Evolutionary conservation across 2,888 invertebrate genomes (phyloP).

Genomic region (Apeira syringaria): DNA sequence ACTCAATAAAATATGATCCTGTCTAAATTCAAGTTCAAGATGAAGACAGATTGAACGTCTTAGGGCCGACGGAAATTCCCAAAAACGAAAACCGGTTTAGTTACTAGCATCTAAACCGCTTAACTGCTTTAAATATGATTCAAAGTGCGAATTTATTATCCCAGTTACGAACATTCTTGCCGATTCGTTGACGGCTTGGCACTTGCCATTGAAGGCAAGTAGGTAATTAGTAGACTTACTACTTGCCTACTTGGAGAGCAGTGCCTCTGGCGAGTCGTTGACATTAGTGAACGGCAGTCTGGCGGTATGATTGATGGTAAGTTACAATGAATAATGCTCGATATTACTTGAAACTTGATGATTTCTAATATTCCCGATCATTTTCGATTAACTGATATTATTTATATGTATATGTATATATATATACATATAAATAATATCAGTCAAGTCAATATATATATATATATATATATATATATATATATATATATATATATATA

Average conservation of each 20-base stretch:
- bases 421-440: no score
- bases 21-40: constrained; percentile 16
- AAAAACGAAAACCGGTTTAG: constrained; percentile 25
- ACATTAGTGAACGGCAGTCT: constrained; percentile 5
- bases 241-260: constrained; percentile 24
- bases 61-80: constrained; percentile 24
- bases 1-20: constrained; percentile 7
- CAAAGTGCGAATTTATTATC: constrained; percentile 21
- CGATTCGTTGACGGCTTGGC: constrained; percentile 14
- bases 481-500: no score
- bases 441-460: no score
- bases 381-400: no score
- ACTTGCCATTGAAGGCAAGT: constrained; percentile 16
- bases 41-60: constrained; percentile 10
- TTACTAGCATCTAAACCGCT: constrained; percentile 12
- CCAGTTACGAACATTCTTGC: constrained; percentile 12
- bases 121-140: constrained; percentile 19
- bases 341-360: constrained; percentile 9
- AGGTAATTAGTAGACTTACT: no score
- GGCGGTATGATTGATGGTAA: constrained; percentile 21
- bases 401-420: no score
- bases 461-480: no score
- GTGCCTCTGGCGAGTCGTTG: constrained; percentile 22
- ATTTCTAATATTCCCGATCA: background rate
- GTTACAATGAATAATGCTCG: constrained; percentile 16